Evolutionary conservation across 2,113 vertebrate species (phyloP), one percentile per base, ranked within the genome.

Genomic region (Acrocephalus arundinaceus): DNA sequence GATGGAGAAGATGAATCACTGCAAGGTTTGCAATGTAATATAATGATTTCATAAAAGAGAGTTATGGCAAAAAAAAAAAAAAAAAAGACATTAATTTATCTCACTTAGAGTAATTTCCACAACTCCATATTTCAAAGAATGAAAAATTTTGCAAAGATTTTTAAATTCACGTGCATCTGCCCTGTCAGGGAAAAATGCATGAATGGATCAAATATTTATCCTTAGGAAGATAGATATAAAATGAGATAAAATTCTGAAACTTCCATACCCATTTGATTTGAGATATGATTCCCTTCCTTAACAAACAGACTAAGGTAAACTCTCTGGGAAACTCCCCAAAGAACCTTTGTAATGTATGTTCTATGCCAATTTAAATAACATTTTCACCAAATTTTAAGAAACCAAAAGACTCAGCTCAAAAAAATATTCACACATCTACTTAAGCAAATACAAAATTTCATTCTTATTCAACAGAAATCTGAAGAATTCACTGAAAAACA

Each of bases 41-140:
- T 67, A 91, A 95, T 94, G 51, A 72, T 24, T 95, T 90, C 43
- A 28, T 41, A 88, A 46, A 90, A 55, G 51, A 73, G 87, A 91
- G 91, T 93, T 95, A 91, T 51, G 67, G 46, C 11, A 88, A 74
- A 96, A 74, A 96, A 96, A 78, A 88, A 74, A 96, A 74, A 96
- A 96, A 78, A 83, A 58, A 68, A 58, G 43, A 4, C 82, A 93
- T 93, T 80, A 90, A 70, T 96, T 95, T 96, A 80, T 93, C 59
- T 91, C 75, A 89, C 33, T 94, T 94, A 82, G 15, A 87, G 59
- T 74, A 91, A 91, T 91, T 94, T 95, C 51, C n/a, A 2, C 43
- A 77, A 45, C 33, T 88, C 65, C 45, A 33, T 80, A 88, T 80
- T 90, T 96, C 78, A 86, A 85, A 80, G 43, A 93, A 93, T 31